Conservation (phyloP, 2,888 invertebrate species). For the Melolontha melolontha region DNA sequence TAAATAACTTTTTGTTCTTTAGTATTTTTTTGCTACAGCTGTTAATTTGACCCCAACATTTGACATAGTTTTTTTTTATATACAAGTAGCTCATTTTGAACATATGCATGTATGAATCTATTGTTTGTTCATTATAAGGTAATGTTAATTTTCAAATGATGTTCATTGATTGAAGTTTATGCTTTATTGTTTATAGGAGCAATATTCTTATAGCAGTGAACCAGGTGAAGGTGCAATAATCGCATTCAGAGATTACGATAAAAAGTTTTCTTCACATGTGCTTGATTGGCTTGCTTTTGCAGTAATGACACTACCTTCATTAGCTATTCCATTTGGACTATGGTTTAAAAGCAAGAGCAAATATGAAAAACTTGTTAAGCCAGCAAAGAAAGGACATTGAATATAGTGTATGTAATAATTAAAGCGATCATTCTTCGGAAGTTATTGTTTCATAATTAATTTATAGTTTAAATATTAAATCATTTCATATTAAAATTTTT, state of each 20-base stretch:
- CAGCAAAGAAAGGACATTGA: slow-evolving; percentile 70
- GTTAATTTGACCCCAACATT: no score
- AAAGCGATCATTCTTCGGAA: background rate
- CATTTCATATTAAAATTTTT: slow-evolving; percentile 6
- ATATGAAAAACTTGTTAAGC: slow-evolving; percentile 85
- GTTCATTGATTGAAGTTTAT: no score
- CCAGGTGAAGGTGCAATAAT: slow-evolving; percentile 97
- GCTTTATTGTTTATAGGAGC: slow-evolving; percentile 69
- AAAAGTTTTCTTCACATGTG: slow-evolving; percentile 96
- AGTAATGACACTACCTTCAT: slow-evolving; percentile 94
- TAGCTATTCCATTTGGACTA: slow-evolving; percentile 92
- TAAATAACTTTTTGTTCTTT: no score
- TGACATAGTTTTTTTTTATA: no score
- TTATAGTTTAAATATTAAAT: slow-evolving; percentile 15
- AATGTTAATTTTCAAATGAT: no score
- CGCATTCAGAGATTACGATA: slow-evolving; percentile 92
- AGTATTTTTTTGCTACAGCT: no score
- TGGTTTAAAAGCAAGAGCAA: slow-evolving; percentile 97
- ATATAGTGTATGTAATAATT: background rate
- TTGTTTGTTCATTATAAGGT: no score
- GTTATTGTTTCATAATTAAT: slow-evolving; percentile 15
- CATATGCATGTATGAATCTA: no score
- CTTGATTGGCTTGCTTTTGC: slow-evolving; percentile 98
- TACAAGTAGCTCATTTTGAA: no score
- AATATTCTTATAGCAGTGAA: slow-evolving; percentile 83